Evolutionary conservation across 1,140 invertebrate genomes (phyloP).

Genomic region (Aphelenchoides besseyi): DNA sequence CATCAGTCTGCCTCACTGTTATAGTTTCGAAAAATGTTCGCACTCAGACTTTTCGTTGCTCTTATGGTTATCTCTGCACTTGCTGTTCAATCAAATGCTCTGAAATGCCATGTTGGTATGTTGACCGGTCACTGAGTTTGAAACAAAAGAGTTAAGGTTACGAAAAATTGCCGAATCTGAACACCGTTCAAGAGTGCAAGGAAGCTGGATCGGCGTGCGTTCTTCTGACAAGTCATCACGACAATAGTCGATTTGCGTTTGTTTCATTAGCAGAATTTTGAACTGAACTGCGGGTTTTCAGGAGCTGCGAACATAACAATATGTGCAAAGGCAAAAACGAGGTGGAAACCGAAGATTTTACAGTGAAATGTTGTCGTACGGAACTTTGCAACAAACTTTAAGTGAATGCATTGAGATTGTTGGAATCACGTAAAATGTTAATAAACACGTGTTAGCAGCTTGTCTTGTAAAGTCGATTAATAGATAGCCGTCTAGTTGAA

Average conservation of each 20-base stretch:
- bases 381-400: background rate
- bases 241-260: background rate
- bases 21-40: too few species aligned
- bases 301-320: background rate
- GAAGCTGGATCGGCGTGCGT: background rate
- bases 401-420: conserved; percentile 2
- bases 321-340: background rate
- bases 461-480: too few species aligned
- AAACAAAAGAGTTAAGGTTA: background rate
- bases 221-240: background rate
- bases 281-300: too few species aligned
- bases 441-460: too few species aligned
- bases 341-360: background rate
- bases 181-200: background rate
- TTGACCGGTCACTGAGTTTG: too few species aligned
- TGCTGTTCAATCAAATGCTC: background rate
- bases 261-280: background rate
- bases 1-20: too few species aligned
- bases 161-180: background rate
- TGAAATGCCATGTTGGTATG: background rate
- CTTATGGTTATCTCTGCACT: background rate
- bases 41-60: too few species aligned
- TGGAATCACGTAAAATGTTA: too few species aligned
- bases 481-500: too few species aligned
- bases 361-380: background rate